A percentile compares a stretch with the other conserved stretches of the same genome.
These are phyloP conservation scores for Chloropsis cyanopogon DNA, from an alignment of 2,113 vertebrate genomes.

Conservation along the genomic window DNA sequence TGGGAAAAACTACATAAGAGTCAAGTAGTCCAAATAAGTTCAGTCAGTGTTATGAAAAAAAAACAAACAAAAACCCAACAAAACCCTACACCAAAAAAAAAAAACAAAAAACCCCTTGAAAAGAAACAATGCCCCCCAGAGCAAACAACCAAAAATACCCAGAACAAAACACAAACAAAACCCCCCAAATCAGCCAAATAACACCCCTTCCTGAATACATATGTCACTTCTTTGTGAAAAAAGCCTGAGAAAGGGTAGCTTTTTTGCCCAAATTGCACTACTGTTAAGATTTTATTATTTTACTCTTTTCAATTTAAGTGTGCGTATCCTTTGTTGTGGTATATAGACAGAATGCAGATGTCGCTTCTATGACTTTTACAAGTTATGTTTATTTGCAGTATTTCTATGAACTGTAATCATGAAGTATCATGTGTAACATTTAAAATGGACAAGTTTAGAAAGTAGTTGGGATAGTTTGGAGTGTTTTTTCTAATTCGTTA, in stretches of 20 bases:
- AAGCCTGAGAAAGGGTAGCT: not conserved
- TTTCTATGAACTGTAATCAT: not conserved
- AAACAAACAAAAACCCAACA: not conserved
- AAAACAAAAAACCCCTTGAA: no score
- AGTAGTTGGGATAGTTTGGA: not conserved
- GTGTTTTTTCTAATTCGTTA: not conserved
- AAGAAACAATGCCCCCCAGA: no score
- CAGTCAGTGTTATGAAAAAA: rapidly evolving
- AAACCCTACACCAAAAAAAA: not conserved
- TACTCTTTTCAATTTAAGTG: not conserved
- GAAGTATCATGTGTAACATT: not conserved
- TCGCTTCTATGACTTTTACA: not conserved
- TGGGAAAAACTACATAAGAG: not conserved
- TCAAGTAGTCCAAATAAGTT: not conserved
- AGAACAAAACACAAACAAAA: not conserved
- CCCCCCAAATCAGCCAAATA: not conserved
- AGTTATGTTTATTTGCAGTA: not conserved
- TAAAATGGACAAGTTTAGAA: not conserved
- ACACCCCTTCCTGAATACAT: not conserved
- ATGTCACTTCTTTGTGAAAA: not conserved
- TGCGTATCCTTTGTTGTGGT: not conserved
- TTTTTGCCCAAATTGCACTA: not conserved
- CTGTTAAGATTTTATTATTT: not conserved
- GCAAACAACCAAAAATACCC: not conserved
- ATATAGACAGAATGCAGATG: not conserved